phyloP scores from a whole-genome alignment of 1,140 invertebrate species.

The Plutomurus gul region DNA sequence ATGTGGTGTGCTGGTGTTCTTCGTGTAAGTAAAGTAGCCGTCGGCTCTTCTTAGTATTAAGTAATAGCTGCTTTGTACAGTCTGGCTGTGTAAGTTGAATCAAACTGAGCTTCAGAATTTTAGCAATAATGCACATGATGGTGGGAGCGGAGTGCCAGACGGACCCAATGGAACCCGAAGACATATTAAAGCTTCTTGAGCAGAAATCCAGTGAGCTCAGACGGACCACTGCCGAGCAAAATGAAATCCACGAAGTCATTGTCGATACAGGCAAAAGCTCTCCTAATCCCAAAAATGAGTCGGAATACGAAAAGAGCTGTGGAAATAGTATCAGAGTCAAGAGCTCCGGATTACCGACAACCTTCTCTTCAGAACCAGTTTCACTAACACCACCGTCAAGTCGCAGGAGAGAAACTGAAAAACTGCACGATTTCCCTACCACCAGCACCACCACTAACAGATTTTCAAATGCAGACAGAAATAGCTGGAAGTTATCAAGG shows the following conservation, averaged over 20 bases:
- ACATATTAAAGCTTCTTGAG: slow-evolving; percentile 24
- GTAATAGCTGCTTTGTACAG: background rate
- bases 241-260: slow-evolving; percentile 5
- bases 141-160: slow-evolving; percentile 31
- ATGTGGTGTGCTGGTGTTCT: background rate
- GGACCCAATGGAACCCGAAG: slow-evolving; percentile 6
- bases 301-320: background rate
- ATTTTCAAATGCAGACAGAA: background rate
- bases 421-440: background rate
- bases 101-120: background rate
- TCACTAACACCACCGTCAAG: background rate
- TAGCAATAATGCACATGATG: slow-evolving; percentile 28
- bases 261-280: slow-evolving; percentile 10
- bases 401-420: background rate
- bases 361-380: background rate
- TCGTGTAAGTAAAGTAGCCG: slow-evolving; percentile 12
- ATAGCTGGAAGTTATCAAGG: background rate
- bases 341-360: background rate
- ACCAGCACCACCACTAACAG: background rate
- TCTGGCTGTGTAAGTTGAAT: background rate
- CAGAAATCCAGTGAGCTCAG: slow-evolving; percentile 7
- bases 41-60: background rate
- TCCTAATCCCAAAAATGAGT: slow-evolving; percentile 11
- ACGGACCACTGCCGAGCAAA: background rate
- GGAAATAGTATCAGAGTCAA: too few relatives aligned